Conservation (phyloP, 2,888 invertebrate genomes). For the Mellilla xanthometata region DNA sequence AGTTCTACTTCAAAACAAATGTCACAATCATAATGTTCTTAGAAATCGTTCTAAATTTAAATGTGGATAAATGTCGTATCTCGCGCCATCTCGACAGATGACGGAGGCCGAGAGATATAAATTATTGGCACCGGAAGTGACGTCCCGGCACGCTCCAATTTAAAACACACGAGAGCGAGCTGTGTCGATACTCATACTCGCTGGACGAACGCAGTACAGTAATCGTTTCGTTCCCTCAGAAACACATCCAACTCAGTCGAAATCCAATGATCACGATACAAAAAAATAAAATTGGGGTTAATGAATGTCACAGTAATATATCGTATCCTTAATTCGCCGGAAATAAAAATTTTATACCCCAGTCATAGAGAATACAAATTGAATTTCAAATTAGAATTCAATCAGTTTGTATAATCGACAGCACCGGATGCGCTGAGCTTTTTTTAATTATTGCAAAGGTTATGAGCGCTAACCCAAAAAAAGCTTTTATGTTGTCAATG, state of each 20-base stretch:
- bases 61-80: slow-evolving; percentile 72
- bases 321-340: slow-evolving; percentile 60
- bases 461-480: slow-evolving; percentile 55
- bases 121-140: slow-evolving; percentile 80
- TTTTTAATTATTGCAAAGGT: slow-evolving; percentile 77
- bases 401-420: slow-evolving; percentile 60
- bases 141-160: slow-evolving; percentile 76
- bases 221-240: slow-evolving; percentile 9
- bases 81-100: slow-evolving; percentile 71
- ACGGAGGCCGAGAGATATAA: slow-evolving; percentile 75
- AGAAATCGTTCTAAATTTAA: slow-evolving; percentile 72
- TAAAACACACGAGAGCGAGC: slow-evolving; percentile 60
- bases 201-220: slow-evolving; percentile 8
- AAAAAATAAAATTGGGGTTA: slow-evolving; percentile 54
- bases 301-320: slow-evolving; percentile 49
- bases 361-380: slow-evolving; percentile 61
- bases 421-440: slow-evolving; percentile 65
- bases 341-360: slow-evolving; percentile 62
- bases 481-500: slow-evolving; percentile 46
- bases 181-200: slow-evolving; percentile 34
- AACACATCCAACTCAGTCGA: slow-evolving; percentile 10
- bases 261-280: slow-evolving; percentile 20
- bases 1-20: slow-evolving; percentile 40
- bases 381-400: slow-evolving; percentile 72
- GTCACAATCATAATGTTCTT: slow-evolving; percentile 67